Evolutionary conservation across 2,888 invertebrate species (phyloP).

Genomic region (Lasioglossum marginatum): DNA sequence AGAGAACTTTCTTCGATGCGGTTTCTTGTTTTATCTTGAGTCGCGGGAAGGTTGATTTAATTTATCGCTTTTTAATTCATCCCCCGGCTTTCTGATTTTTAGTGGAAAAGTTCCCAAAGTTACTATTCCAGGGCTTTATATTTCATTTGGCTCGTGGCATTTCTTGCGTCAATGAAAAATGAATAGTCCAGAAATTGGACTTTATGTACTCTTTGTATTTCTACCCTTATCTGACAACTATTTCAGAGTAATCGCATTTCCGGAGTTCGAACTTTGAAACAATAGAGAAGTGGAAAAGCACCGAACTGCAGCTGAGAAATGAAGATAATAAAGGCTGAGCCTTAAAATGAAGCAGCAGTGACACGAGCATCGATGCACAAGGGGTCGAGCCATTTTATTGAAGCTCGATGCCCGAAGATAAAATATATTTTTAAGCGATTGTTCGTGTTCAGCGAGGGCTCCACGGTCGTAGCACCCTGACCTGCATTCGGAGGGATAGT

Average conservation of each 20-base stretch:
- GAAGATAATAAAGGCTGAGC: neutral
- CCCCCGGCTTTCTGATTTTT: neutral
- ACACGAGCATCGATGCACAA: neutral
- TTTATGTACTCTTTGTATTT: too few relatives aligned
- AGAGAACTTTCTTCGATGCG: neutral
- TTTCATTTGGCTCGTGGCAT: neutral
- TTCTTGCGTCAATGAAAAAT: neutral
- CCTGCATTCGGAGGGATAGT: constrained; percentile 43
- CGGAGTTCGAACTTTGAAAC: neutral
- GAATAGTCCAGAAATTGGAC: neutral
- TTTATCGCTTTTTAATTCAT: constrained; percentile 2
- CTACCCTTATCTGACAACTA: too few relatives aligned
- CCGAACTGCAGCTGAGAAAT: neutral
- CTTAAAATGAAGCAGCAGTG: neutral
- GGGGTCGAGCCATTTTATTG: neutral
- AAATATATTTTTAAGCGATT: constrained; percentile 9
- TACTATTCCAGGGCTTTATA: neutral
- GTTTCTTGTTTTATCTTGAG: neutral
- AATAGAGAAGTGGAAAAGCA: neutral
- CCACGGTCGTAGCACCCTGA: constrained; percentile 42
- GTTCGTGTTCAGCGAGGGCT: constrained; percentile 24
- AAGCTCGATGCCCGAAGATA: neutral
- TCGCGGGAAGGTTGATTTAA: neutral
- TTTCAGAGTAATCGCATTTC: neutral
- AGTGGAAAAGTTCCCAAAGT: neutral